Evolutionary conservation across 2,113 vertebrate species (phyloP), one percentile per base, ranked within the genome.

Genomic region (Proteles cristata): DNA sequence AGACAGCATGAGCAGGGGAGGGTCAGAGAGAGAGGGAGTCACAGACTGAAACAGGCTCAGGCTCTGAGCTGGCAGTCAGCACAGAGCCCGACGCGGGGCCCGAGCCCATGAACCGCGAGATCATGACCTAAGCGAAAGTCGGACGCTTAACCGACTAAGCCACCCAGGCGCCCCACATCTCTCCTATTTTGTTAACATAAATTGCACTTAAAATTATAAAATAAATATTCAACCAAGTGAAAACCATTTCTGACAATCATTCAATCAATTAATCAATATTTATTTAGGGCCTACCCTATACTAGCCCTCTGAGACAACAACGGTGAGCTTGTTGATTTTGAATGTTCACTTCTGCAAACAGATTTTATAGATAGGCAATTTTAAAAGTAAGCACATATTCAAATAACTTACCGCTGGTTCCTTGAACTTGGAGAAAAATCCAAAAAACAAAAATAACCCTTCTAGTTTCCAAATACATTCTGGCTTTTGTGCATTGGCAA

Each of bases 391-490:
- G 26, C 43, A 91, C 89, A 8, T 0, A 92, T 79, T 93, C 83
- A 58, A 84, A 93, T 68, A 92, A 98, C 99, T 99, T 98, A 99
- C 99, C 99, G 99, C 98, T 98, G 93, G 96, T 98, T 98, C 98
- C 99, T 86, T 99, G 98, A 95, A 99, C 98, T 79, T 98, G 99
- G 21, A 99, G 98, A 88, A 98, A 88, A 97, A 99, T 93, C 90
- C 98, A 98, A 71, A 99, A 86, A 91, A 99, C 96, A 80, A 99
- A 94, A 97, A 99, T 96, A 98, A 97, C 92, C 14, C 99, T 98
- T 98, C 98, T 99, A 93, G 83, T 97, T 97, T 98, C 99, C 98
- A 98, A 98, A 98, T 97, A 94, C 99, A 99, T 99, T 88, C 77
- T 98, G 97, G 88, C 97, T 97, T 87, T 97, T 93, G 84, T 91